Evolutionary conservation across 2,797 vertebrate species (phyloP).

Genomic region (Eidolon dupreanum): DNA sequence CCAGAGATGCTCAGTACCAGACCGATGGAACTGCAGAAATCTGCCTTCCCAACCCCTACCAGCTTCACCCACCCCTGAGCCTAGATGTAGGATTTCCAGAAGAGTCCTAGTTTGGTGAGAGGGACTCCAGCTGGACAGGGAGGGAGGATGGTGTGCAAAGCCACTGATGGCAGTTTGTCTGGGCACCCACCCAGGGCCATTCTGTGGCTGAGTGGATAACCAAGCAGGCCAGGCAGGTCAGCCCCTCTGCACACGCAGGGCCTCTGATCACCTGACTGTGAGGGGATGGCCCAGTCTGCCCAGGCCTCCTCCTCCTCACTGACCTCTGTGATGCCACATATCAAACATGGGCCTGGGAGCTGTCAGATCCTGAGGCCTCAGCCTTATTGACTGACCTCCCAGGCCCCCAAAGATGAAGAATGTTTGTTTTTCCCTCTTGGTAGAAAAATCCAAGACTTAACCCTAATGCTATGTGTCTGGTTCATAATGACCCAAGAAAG

Average conservation of each 20-base stretch:
- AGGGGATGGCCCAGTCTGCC: not conserved
- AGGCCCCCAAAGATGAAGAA: not conserved
- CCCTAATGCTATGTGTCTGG: not conserved
- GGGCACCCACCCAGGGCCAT: not conserved
- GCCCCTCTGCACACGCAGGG: not conserved
- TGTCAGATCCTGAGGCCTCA: not conserved
- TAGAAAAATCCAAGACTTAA: not conserved
- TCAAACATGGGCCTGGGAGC: not conserved
- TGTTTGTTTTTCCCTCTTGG: not conserved
- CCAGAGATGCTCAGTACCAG: not conserved
- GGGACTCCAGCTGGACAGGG: not conserved
- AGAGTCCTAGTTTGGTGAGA: not conserved
- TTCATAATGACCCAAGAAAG: not conserved
- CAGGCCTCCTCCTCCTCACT: not conserved
- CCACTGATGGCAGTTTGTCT: accelerated
- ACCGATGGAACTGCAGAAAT: not conserved
- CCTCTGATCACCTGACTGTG: not conserved
- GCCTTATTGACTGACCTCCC: not conserved
- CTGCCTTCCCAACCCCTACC: accelerated
- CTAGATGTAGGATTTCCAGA: not conserved
- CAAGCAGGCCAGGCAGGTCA: not conserved
- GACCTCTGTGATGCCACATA: not conserved
- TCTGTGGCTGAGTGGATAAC: not conserved
- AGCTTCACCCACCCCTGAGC: not conserved
- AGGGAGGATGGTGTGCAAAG: not conserved